Base-by-base conservation (phyloP, 2,888 invertebrate genomes). In the Cinara cedri region DNA sequence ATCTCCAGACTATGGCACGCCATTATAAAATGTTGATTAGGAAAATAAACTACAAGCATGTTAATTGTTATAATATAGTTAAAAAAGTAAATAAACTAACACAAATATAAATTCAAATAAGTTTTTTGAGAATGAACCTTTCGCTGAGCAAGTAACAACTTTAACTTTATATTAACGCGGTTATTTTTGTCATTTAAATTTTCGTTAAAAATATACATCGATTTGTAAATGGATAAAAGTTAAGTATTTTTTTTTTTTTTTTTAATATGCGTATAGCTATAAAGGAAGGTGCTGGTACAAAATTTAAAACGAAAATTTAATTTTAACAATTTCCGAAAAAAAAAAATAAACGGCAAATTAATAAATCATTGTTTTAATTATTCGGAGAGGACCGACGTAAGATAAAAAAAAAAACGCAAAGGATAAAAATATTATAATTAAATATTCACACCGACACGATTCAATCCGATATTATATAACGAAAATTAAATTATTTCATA, bases 291-390 rank as follows among this genome's bases (percentile, higher is more conserved):
- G 1, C 1, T 63, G 26, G 1, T 44, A 26, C 2, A 10, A 8
- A 16, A 63, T 21, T 34, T 54, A n/a, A n/a, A 72, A 54, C 14
- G 51, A 60, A 63, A 14, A 74, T 74, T 74, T 54, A 42, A 54
- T 74, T 74, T 74, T 42, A 21, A 42, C 74, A 74, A 74, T 74
- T 65, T 74, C 63, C 74, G 54, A 34, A 19, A 60, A 63, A 63
- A 51, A 63, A 74, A 51, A 63, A 63, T 63, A 51, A 63, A 63
- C 21, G 21, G 51, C 9, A 54, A 74, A 74, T 74, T 42, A 54
- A 54, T 74, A n/a, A n/a, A 63, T 60, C 13, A 16, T 44, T 46
- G 1, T 54, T 21, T n/a, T 54, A 42, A 63, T 63, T 74, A 54
- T 74, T 63, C n/a, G 11, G 54, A 16, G 24, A 16, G 24, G 24